Conservation (phyloP, 2,113 vertebrate species). For the Notiomystis cincta region DNA sequence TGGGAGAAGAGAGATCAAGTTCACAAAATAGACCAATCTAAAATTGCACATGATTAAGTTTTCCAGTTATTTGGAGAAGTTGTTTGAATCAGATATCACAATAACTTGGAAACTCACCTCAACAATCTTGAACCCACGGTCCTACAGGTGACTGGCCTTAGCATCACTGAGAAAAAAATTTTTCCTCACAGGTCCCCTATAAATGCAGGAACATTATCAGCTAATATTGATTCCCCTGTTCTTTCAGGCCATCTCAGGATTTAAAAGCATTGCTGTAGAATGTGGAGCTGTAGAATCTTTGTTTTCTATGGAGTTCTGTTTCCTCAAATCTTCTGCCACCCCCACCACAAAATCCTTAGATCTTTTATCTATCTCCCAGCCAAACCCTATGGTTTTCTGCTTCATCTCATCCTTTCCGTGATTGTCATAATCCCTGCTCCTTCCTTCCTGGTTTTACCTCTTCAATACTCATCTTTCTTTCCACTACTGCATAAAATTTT, state of each 20-base stretch:
- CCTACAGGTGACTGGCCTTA: not conserved
- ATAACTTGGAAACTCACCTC: not conserved
- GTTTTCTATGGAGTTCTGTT: not conserved
- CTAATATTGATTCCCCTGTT: not conserved
- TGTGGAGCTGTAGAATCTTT: not conserved
- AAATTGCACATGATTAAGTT: not conserved
- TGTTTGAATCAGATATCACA: not conserved
- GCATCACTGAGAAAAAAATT: not conserved
- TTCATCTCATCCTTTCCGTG: not conserved
- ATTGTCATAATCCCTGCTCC: not conserved
- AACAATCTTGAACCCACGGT: not conserved
- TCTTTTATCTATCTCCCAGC: rapidly evolving
- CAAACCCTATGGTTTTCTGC: not conserved
- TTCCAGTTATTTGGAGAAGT: not conserved
- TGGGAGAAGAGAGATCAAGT: not conserved
- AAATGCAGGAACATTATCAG: not conserved
- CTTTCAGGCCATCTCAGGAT: not conserved
- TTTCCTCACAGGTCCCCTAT: not conserved
- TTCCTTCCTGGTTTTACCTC: not conserved
- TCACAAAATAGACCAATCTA: not conserved
- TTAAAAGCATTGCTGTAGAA: not conserved
- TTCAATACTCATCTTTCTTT: not conserved
- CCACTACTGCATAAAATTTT: not conserved
- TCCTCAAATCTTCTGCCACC: not conserved
- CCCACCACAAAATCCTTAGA: not conserved